phyloP scores from a whole-genome alignment of 2,888 invertebrate species.

The Cryptocephalus primarius region DNA sequence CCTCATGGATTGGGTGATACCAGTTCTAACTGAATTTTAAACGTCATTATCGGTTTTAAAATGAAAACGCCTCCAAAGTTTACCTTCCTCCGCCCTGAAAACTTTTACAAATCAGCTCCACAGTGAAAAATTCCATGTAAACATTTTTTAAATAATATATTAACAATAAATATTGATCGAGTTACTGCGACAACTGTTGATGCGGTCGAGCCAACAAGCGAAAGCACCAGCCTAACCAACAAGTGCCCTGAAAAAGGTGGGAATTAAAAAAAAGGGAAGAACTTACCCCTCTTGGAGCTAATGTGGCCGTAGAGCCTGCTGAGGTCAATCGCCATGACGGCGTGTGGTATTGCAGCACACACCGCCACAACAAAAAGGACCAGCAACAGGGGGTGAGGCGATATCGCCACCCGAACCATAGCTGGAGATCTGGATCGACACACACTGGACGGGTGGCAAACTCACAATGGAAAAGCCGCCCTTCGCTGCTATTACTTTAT shows the following conservation, averaged over 20 bases:
- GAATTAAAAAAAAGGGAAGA: neutral
- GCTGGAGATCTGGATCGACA: conserved; percentile 23
- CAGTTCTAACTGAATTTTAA: too few relatives aligned
- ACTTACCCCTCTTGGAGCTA: conserved; percentile 60
- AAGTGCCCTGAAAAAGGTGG: conserved; percentile 13
- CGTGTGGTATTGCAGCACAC: conserved; percentile 54
- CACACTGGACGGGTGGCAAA: conserved; percentile 23
- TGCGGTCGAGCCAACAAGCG: conserved; percentile 17
- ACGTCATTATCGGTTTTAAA: too few relatives aligned
- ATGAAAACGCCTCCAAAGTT: too few relatives aligned
- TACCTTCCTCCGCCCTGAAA: too few relatives aligned
- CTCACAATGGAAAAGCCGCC: conserved; percentile 27
- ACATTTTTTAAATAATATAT: too few relatives aligned
- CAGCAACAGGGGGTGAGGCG: conserved; percentile 35
- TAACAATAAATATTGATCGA: conserved; percentile 24
- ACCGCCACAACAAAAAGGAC: conserved; percentile 47
- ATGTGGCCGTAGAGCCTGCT: conserved; percentile 71
- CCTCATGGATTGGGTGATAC: too few relatives aligned
- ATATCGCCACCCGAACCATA: conserved; percentile 34
- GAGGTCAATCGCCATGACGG: conserved; percentile 64
- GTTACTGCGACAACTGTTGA: conserved; percentile 25
- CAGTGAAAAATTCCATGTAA: too few relatives aligned
- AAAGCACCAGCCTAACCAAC: conserved; percentile 17
- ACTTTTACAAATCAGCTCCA: too few relatives aligned
- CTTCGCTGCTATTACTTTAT: conserved; percentile 24